Evolutionary conservation across 2,113 vertebrate species (phyloP).

Genomic region (Odocoileus virginianus): DNA sequence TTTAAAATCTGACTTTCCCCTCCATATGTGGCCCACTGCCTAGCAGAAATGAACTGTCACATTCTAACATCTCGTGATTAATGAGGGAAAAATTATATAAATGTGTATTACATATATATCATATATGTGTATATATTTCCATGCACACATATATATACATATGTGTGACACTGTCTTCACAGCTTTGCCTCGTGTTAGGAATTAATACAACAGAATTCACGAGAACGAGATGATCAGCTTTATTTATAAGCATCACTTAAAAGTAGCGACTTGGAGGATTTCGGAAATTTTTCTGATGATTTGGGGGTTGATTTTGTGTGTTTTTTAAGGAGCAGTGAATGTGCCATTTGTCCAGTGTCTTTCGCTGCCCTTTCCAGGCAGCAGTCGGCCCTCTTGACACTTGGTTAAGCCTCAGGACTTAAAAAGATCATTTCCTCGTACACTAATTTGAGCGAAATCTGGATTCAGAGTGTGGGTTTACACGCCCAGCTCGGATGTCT

Average conservation of each 20-base stretch:
- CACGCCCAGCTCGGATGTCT: conserved; percentile 64
- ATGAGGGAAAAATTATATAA: neutral
- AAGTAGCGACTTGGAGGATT: conserved; percentile 19
- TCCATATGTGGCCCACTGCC: neutral
- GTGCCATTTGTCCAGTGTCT: neutral
- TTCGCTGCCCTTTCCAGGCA: conserved; percentile 28
- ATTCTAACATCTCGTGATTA: neutral
- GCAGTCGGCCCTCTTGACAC: conserved; percentile 34
- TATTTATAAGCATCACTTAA: conserved; percentile 4
- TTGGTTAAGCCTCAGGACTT: conserved; percentile 58
- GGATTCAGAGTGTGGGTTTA: conserved; percentile 57
- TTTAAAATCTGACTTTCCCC: neutral
- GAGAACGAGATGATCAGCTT: neutral
- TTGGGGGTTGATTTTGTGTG: neutral
- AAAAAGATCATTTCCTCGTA: conserved; percentile 47
- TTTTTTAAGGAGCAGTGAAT: neutral
- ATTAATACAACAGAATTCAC: conserved; percentile 36
- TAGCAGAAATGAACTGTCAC: neutral
- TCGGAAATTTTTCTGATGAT: conserved; percentile 20
- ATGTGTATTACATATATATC: neutral
- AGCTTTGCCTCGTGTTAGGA: neutral
- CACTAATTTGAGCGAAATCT: conserved; percentile 62
- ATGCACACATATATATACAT: neutral
- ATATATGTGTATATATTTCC: neutral
- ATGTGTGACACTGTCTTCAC: neutral